Evolutionary conservation across 2,113 vertebrate genomes (phyloP).

Genomic region (Hypanus sabinus): DNA sequence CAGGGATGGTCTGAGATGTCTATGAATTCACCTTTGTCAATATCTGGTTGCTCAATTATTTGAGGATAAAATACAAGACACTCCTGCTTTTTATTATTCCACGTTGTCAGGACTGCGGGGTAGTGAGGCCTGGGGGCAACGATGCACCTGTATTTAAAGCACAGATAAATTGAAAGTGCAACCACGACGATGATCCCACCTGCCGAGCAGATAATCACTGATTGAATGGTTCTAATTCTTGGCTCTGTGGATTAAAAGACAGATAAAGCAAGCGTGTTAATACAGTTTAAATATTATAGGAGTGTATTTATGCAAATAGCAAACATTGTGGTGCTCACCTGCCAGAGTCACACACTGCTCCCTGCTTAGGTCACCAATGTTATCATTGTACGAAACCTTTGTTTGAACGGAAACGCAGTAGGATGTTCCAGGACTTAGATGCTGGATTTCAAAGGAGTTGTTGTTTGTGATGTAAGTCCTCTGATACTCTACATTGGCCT

Average conservation of each 20-base stretch:
- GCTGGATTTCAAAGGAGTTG: slow-evolving; percentile 30
- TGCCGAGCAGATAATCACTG: not conserved
- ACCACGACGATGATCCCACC: not conserved
- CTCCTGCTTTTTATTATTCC: not conserved
- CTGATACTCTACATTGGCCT: not conserved
- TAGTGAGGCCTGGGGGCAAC: slow-evolving; percentile 32
- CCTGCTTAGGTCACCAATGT: slow-evolving; percentile 32
- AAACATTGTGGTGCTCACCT: not conserved
- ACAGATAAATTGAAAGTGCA: slow-evolving; percentile 27
- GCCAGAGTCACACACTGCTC: slow-evolving; percentile 35
- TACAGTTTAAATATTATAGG: not conserved
- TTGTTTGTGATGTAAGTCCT: slow-evolving; percentile 9
- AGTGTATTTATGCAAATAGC: not conserved
- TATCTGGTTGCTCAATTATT: not conserved
- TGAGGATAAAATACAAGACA: not conserved
- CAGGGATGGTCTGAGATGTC: not conserved
- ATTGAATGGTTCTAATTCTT: not conserved
- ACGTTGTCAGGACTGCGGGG: slow-evolving; percentile 40
- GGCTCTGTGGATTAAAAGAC: slow-evolving; percentile 2
- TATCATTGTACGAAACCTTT: not conserved
- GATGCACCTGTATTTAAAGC: slow-evolving; percentile 30
- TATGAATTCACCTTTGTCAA: slow-evolving; percentile 1
- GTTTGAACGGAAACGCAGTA: slow-evolving; percentile 40
- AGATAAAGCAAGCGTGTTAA: not conserved
- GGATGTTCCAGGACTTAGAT: slow-evolving; percentile 27